phyloP scores from a whole-genome alignment of 1,140 invertebrate species.

The Micrasema longulum region DNA sequence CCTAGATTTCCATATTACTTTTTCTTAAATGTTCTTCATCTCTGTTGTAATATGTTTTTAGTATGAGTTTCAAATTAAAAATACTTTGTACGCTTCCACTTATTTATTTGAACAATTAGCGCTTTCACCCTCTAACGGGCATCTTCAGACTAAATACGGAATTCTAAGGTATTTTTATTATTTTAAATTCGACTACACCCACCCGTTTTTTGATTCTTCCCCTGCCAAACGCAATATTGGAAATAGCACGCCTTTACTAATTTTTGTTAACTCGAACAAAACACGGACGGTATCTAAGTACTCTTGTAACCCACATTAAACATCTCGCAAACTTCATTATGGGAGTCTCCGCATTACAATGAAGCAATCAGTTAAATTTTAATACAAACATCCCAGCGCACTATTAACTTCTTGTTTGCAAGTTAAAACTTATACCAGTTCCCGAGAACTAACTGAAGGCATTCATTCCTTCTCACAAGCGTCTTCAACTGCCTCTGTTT shows the following conservation, averaged over 20 bases:
- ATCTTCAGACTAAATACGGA: not conserved
- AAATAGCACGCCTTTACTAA: not conserved
- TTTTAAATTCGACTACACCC: not conserved
- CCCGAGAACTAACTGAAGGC: not conserved
- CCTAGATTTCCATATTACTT: too few species aligned
- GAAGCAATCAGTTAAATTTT: slow-evolving; percentile 41
- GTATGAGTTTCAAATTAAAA: too few species aligned
- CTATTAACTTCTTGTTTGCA: slow-evolving; percentile 32
- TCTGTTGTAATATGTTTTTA: too few species aligned
- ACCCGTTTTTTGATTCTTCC: not conserved
- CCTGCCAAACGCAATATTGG: not conserved
- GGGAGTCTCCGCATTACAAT: slow-evolving; percentile 2
- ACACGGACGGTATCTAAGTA: not conserved
- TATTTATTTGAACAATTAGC: too few species aligned
- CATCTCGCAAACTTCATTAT: slow-evolving; percentile 9
- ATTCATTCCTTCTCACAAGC: not conserved
- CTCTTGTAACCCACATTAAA: not conserved
- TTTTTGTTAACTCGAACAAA: too few species aligned
- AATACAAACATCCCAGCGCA: slow-evolving; percentile 34
- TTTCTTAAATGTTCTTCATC: too few species aligned
- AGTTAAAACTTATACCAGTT: slow-evolving; percentile 26
- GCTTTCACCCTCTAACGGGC: too few species aligned
- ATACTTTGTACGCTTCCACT: too few species aligned
- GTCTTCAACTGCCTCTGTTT: too few species aligned
- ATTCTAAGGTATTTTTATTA: not conserved